phyloP scores from a whole-genome alignment of 2,113 vertebrate species.

The Paraplagusia blochii region DNA sequence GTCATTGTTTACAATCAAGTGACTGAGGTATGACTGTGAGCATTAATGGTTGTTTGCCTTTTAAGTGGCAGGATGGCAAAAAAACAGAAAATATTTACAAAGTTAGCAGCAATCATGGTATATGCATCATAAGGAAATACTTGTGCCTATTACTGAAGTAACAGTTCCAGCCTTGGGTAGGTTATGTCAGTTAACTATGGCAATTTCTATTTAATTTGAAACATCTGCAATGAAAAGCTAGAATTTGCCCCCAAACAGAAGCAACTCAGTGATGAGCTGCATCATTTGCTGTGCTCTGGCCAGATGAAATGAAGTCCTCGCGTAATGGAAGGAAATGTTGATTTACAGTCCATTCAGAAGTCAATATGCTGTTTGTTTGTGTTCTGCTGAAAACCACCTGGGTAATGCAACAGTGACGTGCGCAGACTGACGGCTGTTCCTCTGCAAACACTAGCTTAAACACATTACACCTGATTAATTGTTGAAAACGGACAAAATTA shows the following conservation, averaged over 20 bases:
- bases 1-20: no score
- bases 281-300: constrained; percentile 33
- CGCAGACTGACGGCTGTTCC: constrained; percentile 54
- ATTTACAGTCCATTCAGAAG: constrained; percentile 46
- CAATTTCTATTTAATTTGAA: no score
- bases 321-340: constrained; percentile 46
- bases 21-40: no score
- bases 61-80: no score
- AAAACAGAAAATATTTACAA: no score
- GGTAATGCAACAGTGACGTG: constrained; percentile 42
- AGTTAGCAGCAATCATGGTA: no score
- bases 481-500: constrained; percentile 83
- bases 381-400: constrained; percentile 50
- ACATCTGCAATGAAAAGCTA: no score
- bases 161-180: no score
- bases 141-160: no score
- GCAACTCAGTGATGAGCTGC: constrained; percentile 30
- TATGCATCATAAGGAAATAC: no score
- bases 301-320: constrained; percentile 36
- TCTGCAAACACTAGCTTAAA: constrained; percentile 76
- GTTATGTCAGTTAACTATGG: no score
- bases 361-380: constrained; percentile 29
- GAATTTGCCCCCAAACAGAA: constrained; percentile 29
- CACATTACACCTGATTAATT: constrained; percentile 87
- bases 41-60: no score